phyloP scores from a whole-genome alignment of 2,113 vertebrate species.

The Lucifuga dentata region DNA sequence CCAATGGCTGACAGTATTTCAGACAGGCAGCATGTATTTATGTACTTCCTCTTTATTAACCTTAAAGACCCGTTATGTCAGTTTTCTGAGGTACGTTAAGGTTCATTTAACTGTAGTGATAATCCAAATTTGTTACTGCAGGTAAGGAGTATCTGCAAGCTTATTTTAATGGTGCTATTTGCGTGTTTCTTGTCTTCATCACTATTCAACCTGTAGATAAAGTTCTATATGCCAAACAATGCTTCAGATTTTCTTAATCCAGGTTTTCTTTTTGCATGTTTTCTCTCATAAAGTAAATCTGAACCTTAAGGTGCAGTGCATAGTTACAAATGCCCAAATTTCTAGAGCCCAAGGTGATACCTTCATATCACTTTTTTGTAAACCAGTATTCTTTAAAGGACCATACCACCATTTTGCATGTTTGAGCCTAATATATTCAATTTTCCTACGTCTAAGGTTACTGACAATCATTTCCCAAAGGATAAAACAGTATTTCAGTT shows the following conservation, averaged over 20 bases:
- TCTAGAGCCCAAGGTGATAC: too few relatives aligned
- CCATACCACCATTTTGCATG: too few relatives aligned
- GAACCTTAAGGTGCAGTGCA: not conserved
- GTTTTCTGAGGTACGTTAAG: not conserved
- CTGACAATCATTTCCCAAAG: too few relatives aligned
- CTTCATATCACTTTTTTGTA: too few relatives aligned
- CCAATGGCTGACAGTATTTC: not conserved
- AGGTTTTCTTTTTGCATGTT: not conserved
- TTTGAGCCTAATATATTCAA: too few relatives aligned
- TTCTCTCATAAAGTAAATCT: not conserved
- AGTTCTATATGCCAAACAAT: too few relatives aligned
- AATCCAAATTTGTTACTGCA: slow-evolving; percentile 7
- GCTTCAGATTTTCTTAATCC: not conserved
- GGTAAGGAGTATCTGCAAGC: not conserved
- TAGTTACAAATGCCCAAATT: too few relatives aligned
- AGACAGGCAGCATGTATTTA: not conserved
- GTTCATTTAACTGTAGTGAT: not conserved
- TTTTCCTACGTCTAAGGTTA: too few relatives aligned
- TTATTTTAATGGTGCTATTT: not conserved
- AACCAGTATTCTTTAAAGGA: too few relatives aligned
- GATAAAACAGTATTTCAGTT: too few relatives aligned
- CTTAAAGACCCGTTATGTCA: not conserved
- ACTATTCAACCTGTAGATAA: not conserved
- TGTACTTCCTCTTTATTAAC: too few relatives aligned
- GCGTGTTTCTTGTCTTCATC: not conserved